These are phyloP conservation scores for Cyclopterus lumpus DNA, from an alignment of 2,797 vertebrate genomes.

Conservation along the genomic window DNA sequence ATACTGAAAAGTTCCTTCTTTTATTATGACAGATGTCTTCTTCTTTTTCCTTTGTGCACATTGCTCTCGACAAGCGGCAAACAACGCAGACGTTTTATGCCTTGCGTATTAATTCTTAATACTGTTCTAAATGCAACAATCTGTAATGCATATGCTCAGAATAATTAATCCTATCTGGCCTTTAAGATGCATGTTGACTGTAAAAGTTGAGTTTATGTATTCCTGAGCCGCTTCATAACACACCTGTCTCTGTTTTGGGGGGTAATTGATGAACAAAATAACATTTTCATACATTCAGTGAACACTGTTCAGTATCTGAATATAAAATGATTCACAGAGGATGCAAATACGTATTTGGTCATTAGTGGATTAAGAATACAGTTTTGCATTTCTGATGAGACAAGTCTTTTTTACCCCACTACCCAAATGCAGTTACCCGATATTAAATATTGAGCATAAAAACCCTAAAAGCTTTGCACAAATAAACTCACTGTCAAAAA, in stretches of 20 bases:
- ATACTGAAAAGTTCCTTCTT: conserved; percentile 24
- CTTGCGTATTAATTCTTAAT: conserved; percentile 1
- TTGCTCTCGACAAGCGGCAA: neutral
- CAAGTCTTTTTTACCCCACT: conserved; percentile 13
- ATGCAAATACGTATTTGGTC: conserved; percentile 23
- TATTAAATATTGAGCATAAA: conserved; percentile 34
- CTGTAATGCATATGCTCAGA: conserved; percentile 27
- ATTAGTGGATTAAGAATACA: conserved; percentile 38
- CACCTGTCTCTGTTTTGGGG: neutral
- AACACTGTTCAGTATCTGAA: neutral
- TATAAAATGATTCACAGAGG: conserved; percentile 10
- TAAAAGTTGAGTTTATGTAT: neutral
- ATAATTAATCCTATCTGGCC: neutral
- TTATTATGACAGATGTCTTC: conserved; percentile 34
- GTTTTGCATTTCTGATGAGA: conserved; percentile 40
- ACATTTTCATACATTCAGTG: neutral
- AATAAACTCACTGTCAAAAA: conserved; percentile 36
- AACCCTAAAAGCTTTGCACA: conserved; percentile 11
- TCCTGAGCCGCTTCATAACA: neutral
- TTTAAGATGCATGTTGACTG: conserved; percentile 1
- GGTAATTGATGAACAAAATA: neutral
- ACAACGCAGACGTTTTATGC: conserved; percentile 7
- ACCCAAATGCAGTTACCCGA: conserved; percentile 24
- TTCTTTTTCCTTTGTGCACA: neutral
- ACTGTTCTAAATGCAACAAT: conserved; percentile 9